These are phyloP conservation scores for Nephotettix cincticeps DNA, from an alignment of 1,140 invertebrate genomes.

Conservation along the genomic window DNA sequence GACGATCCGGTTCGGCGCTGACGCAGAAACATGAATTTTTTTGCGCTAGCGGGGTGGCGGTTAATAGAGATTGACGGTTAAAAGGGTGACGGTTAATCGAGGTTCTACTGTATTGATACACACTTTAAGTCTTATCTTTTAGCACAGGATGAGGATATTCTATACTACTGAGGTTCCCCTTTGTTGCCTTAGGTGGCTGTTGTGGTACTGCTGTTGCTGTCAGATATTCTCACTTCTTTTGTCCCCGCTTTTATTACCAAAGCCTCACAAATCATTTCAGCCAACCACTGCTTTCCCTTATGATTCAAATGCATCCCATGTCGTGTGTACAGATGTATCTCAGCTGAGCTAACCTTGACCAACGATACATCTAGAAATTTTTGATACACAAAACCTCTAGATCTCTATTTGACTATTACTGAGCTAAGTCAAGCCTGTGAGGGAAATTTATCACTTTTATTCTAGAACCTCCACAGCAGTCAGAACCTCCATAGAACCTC, in stretches of 20 bases:
- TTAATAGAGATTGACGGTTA: too few relatives aligned
- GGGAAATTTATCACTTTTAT: background rate
- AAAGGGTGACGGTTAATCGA: too few relatives aligned
- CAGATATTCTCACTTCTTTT: too few relatives aligned
- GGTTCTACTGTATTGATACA: too few relatives aligned
- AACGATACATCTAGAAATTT: background rate
- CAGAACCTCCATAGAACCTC: background rate
- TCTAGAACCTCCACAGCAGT: background rate
- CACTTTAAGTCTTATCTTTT: too few relatives aligned
- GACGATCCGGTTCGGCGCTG: too few relatives aligned
- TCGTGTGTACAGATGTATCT: background rate
- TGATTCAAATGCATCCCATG: background rate
- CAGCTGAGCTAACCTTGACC: background rate
- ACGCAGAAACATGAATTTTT: too few relatives aligned
- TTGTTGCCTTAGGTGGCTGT: too few relatives aligned
- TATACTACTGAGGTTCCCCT: too few relatives aligned
- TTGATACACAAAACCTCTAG: background rate
- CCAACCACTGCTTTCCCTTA: background rate
- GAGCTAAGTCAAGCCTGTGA: background rate
- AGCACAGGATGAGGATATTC: too few relatives aligned
- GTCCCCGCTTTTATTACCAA: background rate
- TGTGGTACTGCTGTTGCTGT: too few relatives aligned
- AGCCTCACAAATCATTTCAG: background rate
- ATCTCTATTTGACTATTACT: background rate
- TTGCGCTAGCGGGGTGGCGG: too few relatives aligned